Percentiles rank a stretch among this genome's conserved stretches.
Evolutionary conservation across 2,888 invertebrate species (phyloP).

Genomic region (Podabrus alpinus): DNA sequence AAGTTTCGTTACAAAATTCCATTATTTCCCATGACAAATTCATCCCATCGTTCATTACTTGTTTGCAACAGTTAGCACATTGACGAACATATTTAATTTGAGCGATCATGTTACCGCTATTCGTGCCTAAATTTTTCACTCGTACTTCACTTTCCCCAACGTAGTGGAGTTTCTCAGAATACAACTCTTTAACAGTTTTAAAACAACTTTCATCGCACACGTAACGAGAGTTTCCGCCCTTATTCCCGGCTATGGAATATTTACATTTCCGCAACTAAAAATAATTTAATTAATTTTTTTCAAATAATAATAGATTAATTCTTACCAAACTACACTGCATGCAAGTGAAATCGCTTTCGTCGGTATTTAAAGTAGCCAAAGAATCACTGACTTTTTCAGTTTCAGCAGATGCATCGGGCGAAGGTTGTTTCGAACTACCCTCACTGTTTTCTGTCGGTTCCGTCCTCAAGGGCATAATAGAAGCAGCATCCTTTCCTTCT

Average conservation of each 20-base stretch:
- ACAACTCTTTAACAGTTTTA: slow-evolving; percentile 54
- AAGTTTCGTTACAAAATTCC: slow-evolving; percentile 90
- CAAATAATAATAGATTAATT: not conserved
- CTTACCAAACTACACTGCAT: slow-evolving; percentile 56
- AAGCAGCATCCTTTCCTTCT: slow-evolving; percentile 67
- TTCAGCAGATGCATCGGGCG: not conserved
- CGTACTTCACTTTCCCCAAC: slow-evolving; percentile 49
- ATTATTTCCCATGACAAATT: slow-evolving; percentile 88
- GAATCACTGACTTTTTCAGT: not conserved
- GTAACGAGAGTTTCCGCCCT: slow-evolving; percentile 51
- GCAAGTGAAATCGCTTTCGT: slow-evolving; percentile 54
- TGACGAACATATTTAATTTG: slow-evolving; percentile 43
- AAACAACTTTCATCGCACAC: slow-evolving; percentile 66
- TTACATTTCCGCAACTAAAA: slow-evolving; percentile 55
- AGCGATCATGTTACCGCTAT: slow-evolving; percentile 22
- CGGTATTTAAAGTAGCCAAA: slow-evolving; percentile 41
- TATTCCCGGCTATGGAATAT: slow-evolving; percentile 54
- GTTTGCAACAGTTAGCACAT: slow-evolving; percentile 58
- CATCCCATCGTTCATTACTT: slow-evolving; percentile 62
- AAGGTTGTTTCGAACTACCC: not conserved
- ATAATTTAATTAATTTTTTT: slow-evolving; percentile 13
- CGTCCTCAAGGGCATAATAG: slow-evolving; percentile 42
- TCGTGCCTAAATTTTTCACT: slow-evolving; percentile 41
- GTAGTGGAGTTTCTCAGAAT: slow-evolving; percentile 53
- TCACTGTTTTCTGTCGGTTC: not conserved